Conservation (phyloP, 2,888 invertebrate species). For the Charanyca ferruginea region DNA sequence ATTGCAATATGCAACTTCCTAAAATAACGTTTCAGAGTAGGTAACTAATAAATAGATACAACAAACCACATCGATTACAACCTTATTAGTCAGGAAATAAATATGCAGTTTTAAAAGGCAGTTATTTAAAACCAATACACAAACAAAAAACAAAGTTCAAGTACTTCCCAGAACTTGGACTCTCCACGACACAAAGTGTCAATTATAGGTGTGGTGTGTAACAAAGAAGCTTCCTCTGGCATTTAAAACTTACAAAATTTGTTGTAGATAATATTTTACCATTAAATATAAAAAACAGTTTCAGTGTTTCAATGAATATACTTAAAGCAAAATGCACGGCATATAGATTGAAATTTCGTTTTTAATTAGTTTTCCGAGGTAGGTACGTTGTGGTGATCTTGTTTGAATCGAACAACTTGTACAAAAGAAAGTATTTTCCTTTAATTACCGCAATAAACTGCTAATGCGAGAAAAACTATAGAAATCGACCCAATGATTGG, state of each 20-base stretch:
- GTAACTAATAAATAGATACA: too few relatives aligned
- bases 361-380: too few relatives aligned
- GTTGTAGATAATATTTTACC: slow-evolving; percentile 12
- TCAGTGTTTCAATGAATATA: not conserved
- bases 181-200: not conserved
- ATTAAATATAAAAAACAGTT: slow-evolving; percentile 14
- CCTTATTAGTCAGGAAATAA: not conserved
- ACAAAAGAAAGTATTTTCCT: too few relatives aligned
- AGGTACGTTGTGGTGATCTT: too few relatives aligned
- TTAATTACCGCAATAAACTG: too few relatives aligned
- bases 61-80: too few relatives aligned
- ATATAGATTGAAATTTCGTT: too few relatives aligned
- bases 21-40: too few relatives aligned
- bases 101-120: not conserved
- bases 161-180: slow-evolving; percentile 6
- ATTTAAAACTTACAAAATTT: slow-evolving; percentile 16
- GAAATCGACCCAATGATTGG: too few relatives aligned
- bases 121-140: not conserved
- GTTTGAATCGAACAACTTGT: too few relatives aligned
- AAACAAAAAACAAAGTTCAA: slow-evolving; percentile 9
- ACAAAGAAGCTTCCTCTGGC: slow-evolving; percentile 17
- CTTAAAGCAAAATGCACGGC: not conserved
- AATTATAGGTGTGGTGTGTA: slow-evolving; percentile 28
- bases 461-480: too few relatives aligned
- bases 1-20: not conserved